Base-by-base conservation (phyloP, 2,113 vertebrate genomes). In the Herpailurus yagouaroundi region DNA sequence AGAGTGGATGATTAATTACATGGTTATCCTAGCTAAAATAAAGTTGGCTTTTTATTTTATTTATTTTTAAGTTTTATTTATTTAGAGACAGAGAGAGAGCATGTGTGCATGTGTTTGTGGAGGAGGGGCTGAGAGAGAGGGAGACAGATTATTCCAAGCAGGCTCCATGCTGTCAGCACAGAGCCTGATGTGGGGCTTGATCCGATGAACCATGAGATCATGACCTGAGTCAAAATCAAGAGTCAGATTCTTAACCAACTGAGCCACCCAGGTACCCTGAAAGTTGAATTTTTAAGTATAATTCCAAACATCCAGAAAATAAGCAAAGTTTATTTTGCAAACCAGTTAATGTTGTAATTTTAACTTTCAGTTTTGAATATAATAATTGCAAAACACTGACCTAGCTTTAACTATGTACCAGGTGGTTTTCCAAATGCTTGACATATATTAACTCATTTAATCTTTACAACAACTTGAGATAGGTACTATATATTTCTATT, bases 341-440 rank as follows among this genome's bases (percentile, higher is more conserved):
- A 63, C 36, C 23, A 50, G 33, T 89, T 89, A 63, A 60, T 96
- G 3, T 38, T 85, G 6, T 76, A 48, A 63, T 84, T 91, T 91
- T 83, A 41, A 23, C 84, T 80, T 88, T 90, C 18, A 84, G 9
- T 87, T 92, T 80, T 79, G 63, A 85, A 94, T 94, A 71, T 77
- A 80, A 41, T 48, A 66, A 81, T 87, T 80, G 12, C 31, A 84
- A 57, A 63, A 31, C 36, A 68, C 29, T 91, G 91, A 16, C 0
- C 50, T 96, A 29, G 29, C 55, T 89, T 96, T 83, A 86, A 73
- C 36, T 76, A 0, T 31, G 2, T 97, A 38, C 9, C 63, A 36
- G 13, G 41, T 33, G 23, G 29, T 74, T 96, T 96, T 60, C 74
- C 36, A 85, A 63, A 76, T 60, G 25, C 13, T 55, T 86, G 33